Evolutionary conservation across 2,113 vertebrate species (phyloP), one percentile per base, ranked within the genome.

Genomic region (Saimiri boliviensis): DNA sequence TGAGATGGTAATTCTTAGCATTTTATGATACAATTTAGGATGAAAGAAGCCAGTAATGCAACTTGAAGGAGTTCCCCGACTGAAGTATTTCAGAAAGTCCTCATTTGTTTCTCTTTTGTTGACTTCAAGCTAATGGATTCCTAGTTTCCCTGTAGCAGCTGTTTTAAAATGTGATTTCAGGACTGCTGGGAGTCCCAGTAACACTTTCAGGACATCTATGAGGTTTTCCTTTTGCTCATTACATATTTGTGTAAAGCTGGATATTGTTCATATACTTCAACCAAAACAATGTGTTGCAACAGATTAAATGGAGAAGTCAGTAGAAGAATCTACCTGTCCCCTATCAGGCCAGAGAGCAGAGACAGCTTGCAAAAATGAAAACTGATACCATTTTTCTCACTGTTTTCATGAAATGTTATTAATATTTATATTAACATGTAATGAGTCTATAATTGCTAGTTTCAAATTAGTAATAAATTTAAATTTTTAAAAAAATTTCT

Each of bases 301-400:
- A 93, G 30, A 96, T 86, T 40, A 66, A 90, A 90, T 80, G 47
- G 10, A 93, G 42, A 79, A 89, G 30, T 71, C 35, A 87, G 16
- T 63, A 74, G 25, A 23, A 66, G 27, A 95, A 82, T 76, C 90
- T 86, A 47, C 49, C 19, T 79, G 23, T 83, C 32, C 71, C 45
- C 60, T 77, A 45, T 66, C 54, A 86, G 80, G 83, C 13, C 68
- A 70, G 40, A 35, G 19, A 77, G 27, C 40, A 80, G 89, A 96
- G 32, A 83, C 73, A 88, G 58, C 92, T 88, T 84, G 32, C n/a
- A 93, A 91, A 93, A 96, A 54, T 42, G 27, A 83, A 93, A 91
- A 96, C 13, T 23, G 54, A 0, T 87, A n/a, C 25, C 37, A 70
- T 20, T 87, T 89, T 83, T 83, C 35, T 90, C 21, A 54, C 52